Evolutionary conservation across 1,140 invertebrate species (phyloP).

Genomic region (Myzus persicae): DNA sequence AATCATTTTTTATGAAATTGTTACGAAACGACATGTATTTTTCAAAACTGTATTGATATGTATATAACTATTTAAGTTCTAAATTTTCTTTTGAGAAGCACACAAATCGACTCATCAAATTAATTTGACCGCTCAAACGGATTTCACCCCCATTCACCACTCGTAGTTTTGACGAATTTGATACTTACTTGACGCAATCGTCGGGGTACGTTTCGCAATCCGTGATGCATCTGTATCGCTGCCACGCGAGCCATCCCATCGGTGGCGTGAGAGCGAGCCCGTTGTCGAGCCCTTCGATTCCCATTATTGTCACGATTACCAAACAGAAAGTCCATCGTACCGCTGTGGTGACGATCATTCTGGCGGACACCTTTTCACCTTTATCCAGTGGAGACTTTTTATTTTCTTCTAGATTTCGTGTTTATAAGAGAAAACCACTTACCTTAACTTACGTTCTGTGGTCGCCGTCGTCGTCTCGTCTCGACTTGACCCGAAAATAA

Average conservation of each 20-base stretch:
- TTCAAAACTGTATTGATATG: background rate
- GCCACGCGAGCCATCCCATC: constrained; percentile 83
- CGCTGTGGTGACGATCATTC: background rate
- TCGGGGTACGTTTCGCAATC: constrained; percentile 74
- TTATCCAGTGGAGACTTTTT: background rate
- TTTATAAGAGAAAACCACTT: background rate
- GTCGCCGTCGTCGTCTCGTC: background rate
- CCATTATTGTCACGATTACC: background rate
- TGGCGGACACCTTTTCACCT: background rate
- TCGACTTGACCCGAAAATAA: background rate
- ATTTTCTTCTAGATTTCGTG: background rate
- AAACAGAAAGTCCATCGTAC: background rate
- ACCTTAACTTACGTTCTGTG: background rate
- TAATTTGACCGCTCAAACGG: background rate
- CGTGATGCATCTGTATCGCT: constrained; percentile 75
- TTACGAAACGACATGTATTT: background rate
- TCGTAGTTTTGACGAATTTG: background rate
- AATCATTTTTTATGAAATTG: background rate
- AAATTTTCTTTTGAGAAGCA: background rate
- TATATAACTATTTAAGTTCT: background rate
- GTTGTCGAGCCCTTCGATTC: constrained; percentile 66
- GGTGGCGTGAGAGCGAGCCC: constrained; percentile 72
- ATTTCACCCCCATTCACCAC: background rate
- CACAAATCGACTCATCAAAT: background rate
- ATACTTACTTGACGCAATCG: constrained; percentile 72